These are phyloP conservation scores for Rhyacichthys aspro DNA, from an alignment of 2,797 vertebrate genomes.

Conservation along the genomic window DNA sequence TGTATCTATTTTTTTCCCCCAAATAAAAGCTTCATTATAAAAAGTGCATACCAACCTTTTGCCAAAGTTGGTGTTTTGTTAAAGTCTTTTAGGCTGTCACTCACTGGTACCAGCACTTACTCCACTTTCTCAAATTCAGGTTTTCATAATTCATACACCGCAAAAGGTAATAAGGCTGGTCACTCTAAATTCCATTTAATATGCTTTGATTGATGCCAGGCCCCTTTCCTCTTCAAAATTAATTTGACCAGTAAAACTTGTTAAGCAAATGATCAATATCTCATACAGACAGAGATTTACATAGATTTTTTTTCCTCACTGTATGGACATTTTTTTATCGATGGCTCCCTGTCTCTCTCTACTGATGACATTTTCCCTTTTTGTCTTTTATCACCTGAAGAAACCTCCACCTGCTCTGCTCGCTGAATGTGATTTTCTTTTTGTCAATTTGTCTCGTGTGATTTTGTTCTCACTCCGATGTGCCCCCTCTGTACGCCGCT, in stretches of 20 bases:
- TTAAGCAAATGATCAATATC: constrained; percentile 15
- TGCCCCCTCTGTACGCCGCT: constrained; percentile 77
- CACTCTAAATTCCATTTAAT: constrained; percentile 28
- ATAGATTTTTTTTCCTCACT: not conserved
- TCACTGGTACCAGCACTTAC: no score
- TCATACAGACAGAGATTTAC: constrained; percentile 1
- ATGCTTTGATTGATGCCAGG: constrained; percentile 6
- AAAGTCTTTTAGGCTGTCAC: no score
- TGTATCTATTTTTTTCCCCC: no score
- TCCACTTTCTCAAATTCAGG: no score
- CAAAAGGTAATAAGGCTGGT: constrained; percentile 15
- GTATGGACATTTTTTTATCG: not conserved
- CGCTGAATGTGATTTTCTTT: not conserved
- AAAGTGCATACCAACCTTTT: no score
- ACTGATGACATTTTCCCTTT: not conserved
- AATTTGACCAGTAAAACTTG: not conserved
- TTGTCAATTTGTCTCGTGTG: not conserved
- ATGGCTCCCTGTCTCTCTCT: not conserved
- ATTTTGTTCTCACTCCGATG: constrained; percentile 30
- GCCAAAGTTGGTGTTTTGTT: no score
- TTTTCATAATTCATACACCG: constrained; percentile 23
- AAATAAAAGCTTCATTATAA: no score
- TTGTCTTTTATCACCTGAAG: not conserved
- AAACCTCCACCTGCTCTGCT: not conserved
- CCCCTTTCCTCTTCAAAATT: no score